Evolutionary conservation across 2,888 invertebrate species (phyloP), one percentile per base, ranked within the genome.

Genomic region (Cantharis flavilabris): DNA sequence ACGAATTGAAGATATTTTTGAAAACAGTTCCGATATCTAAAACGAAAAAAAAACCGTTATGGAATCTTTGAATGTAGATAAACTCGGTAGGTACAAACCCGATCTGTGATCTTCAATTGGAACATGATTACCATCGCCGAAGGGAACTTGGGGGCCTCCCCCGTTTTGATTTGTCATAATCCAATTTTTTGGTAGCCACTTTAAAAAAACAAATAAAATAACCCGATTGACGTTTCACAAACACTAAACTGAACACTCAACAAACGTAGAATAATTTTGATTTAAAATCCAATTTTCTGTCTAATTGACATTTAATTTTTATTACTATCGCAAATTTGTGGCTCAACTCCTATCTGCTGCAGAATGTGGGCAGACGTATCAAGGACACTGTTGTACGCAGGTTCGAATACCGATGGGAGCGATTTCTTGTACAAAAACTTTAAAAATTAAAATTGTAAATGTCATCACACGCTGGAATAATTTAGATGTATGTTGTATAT

Each of bases 1-100:
- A 86, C 5, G 83, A 79, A 65, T 78, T 69, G 79, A 83, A 86
- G 69, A 86, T 86, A 28, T 83, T 78, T 76, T 83, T 82, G 75
- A 84, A 78, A 49, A 84, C 81, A 20, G 4, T 9, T n/a, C 7
- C 1, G 65, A 65, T 65, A 23, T 67, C 65, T 67, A n/a, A n/a
- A 67, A n/a, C 5, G n/a, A 67, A 67, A 16, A 9, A 64, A 65
- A 23, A 20, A 20, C 23, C 2, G 13, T 20, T 3, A 10, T 1
- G 5, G 4, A 13, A 67, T 20, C 13, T 13, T 23, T 13, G n/a
- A 67, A 2, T 67, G 11, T 9, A 13, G 4, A 23, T 67, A 9
- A 26, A 16, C 13, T 11, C n/a, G 23, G 3, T 7, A 5, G 4
- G n/a, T 67, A 67, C 65, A 13, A 23, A 67, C 65, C 23, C 9